These are phyloP conservation scores for Pterocles gutturalis DNA, from an alignment of 2,113 vertebrate species.

Conservation along the genomic window DNA sequence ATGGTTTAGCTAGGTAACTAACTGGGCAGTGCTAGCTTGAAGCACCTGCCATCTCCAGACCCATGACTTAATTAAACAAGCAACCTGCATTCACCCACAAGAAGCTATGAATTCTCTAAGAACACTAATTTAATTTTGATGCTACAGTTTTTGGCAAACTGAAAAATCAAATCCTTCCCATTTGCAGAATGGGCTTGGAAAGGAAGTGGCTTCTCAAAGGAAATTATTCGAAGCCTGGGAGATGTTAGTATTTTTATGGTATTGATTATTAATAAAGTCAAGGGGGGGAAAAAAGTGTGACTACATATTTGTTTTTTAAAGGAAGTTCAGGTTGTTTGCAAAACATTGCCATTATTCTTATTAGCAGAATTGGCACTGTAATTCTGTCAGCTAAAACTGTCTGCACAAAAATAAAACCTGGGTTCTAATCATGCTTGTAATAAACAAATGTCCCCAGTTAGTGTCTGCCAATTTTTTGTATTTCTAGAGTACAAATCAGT, in stretches of 20 bases:
- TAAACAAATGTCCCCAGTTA: neutral
- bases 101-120: neutral
- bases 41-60: neutral
- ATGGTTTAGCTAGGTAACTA: neutral
- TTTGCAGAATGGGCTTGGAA: neutral
- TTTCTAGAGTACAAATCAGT: neutral
- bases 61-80: neutral
- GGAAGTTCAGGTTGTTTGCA: neutral
- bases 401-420: constrained; percentile 11
- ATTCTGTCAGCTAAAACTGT: neutral
- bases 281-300: neutral
- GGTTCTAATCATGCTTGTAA: neutral
- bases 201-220: constrained; percentile 11
- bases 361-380: neutral
- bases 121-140: constrained; percentile 18
- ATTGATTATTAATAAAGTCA: constrained; percentile 45
- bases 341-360: neutral
- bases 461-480: neutral
- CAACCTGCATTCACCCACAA: neutral
- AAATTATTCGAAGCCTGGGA: constrained; percentile 26
- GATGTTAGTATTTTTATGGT: constrained; percentile 30
- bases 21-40: neutral
- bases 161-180: constrained; percentile 16
- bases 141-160: neutral
- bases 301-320: neutral